Evolutionary conservation across 2,888 invertebrate species (phyloP).

Genomic region (Agrochola lota): DNA sequence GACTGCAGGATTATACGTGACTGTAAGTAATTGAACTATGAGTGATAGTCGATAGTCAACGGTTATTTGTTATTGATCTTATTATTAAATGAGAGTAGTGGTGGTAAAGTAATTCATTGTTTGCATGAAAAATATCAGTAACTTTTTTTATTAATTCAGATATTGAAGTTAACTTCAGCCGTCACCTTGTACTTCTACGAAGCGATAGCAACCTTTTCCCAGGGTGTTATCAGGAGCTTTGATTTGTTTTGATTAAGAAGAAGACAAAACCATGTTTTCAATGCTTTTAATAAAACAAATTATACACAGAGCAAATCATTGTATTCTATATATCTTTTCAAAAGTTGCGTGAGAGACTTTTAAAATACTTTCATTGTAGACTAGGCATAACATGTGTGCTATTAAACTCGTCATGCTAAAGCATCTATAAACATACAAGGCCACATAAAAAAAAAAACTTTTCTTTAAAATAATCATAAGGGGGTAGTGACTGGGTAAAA

Average conservation of each 20-base stretch:
- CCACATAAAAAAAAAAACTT: not conserved
- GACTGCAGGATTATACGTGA: not conserved
- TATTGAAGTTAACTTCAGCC: not conserved
- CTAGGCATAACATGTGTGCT: not conserved
- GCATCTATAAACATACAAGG: no score
- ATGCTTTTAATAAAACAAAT: not conserved
- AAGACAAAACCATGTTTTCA: not conserved
- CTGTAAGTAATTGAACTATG: conserved; percentile 25
- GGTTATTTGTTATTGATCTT: conserved; percentile 37
- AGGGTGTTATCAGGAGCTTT: no score
- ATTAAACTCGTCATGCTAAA: no score
- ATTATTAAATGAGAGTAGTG: conserved; percentile 15
- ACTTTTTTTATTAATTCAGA: not conserved
- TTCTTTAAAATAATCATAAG: no score
- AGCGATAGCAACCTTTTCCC: not conserved
- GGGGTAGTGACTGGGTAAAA: no score
- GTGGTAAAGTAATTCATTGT: conserved; percentile 62
- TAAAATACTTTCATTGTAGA: not conserved
- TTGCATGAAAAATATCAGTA: conserved; percentile 34
- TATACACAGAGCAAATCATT: not conserved
- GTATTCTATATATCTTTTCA: not conserved
- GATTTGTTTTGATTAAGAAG: no score
- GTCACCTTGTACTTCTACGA: not conserved
- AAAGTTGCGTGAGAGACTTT: not conserved
- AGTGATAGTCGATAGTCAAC: conserved; percentile 1